Conservation (phyloP, 2,888 invertebrate genomes). For the Achlya flavicornis region DNA sequence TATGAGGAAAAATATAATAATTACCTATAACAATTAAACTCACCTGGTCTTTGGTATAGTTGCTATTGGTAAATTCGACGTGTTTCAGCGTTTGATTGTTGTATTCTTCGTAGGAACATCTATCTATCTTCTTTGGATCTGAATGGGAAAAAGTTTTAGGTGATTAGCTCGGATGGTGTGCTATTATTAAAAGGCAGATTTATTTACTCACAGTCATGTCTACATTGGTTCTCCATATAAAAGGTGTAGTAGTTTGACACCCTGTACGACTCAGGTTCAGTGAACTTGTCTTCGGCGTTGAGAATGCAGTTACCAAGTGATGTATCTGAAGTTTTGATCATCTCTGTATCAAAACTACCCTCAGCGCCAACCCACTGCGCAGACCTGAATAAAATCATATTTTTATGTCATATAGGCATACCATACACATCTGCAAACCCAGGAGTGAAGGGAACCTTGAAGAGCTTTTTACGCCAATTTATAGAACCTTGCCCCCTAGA, state of each 20-base stretch:
- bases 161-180: too few relatives aligned
- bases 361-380: constrained; percentile 73
- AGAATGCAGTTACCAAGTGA: constrained; percentile 87
- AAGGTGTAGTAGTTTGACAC: constrained; percentile 90
- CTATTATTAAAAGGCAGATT: too few relatives aligned
- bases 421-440: too few relatives aligned
- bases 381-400: constrained; percentile 51
- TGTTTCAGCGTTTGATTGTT: constrained; percentile 87
- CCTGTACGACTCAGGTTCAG: constrained; percentile 90
- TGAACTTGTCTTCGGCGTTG: constrained; percentile 88
- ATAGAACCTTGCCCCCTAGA: too few relatives aligned
- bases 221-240: constrained; percentile 93
- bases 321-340: constrained; percentile 61
- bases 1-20: constrained; percentile 26
- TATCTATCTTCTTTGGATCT: constrained; percentile 82
- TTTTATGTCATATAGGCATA: too few relatives aligned
- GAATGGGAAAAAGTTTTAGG: constrained; percentile 32
- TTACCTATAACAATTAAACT: constrained; percentile 30
- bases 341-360: constrained; percentile 50
- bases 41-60: constrained; percentile 80
- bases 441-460: too few relatives aligned
- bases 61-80: constrained; percentile 80
- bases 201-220: constrained; percentile 83
- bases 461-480: too few relatives aligned
- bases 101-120: constrained; percentile 91